Conservation (phyloP, 53 echinoderm and acorn worm species). For the Crossaster papposus region DNA sequence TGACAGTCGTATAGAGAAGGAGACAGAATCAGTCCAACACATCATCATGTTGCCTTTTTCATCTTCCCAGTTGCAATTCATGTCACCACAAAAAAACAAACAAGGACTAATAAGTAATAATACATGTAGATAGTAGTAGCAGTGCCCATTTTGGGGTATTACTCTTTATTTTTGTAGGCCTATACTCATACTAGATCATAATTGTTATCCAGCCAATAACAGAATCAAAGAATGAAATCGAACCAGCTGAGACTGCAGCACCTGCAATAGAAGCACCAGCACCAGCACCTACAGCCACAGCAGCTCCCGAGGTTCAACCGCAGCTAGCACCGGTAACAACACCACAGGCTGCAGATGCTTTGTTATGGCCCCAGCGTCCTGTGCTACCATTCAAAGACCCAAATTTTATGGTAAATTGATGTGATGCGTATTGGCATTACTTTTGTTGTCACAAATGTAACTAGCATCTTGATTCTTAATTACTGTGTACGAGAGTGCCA, state of each 20-base stretch:
- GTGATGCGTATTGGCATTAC: not conserved
- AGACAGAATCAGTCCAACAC: too few relatives aligned
- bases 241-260: not conserved
- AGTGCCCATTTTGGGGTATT: too few relatives aligned
- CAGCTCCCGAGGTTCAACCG: constrained; percentile 22
- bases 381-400: constrained; percentile 48
- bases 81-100: too few relatives aligned
- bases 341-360: not conserved
- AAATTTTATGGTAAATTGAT: constrained; percentile 28
- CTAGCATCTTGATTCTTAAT: too few relatives aligned
- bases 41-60: too few relatives aligned
- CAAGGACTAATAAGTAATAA: too few relatives aligned
- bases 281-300: constrained; percentile 28
- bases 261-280: not conserved
- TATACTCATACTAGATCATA: not conserved
- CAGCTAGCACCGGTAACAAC: constrained; percentile 14
- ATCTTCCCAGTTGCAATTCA: too few relatives aligned
- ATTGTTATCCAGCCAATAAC: not conserved
- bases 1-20: too few relatives aligned
- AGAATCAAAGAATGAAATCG: not conserved
- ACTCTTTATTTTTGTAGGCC: not conserved
- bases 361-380: not conserved
- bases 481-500: too few relatives aligned
- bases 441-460: not conserved
- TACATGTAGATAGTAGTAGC: too few relatives aligned